phyloP scores from a whole-genome alignment of 2,888 invertebrate species.

The Drosophila nigricruria region DNA sequence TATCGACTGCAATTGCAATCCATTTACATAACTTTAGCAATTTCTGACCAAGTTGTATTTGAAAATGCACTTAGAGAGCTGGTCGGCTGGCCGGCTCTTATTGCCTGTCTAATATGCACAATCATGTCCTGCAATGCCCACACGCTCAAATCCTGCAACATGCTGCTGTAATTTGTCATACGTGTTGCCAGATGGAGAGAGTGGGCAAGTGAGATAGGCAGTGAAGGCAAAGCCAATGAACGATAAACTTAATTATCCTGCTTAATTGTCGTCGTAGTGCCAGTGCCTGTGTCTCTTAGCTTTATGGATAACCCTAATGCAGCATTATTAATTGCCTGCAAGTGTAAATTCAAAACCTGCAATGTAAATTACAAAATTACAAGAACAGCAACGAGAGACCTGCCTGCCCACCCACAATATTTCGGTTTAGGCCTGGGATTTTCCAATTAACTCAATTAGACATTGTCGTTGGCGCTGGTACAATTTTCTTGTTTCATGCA shows the following conservation, averaged over 20 bases:
- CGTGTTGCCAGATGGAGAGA: constrained; percentile 27
- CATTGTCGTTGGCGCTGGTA: constrained; percentile 42
- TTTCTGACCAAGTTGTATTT: constrained; percentile 50
- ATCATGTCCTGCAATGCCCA: constrained; percentile 45
- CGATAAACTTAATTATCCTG: constrained; percentile 84
- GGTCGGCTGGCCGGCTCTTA: constrained; percentile 35
- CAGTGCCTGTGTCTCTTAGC: constrained; percentile 35
- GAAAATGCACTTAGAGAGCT: constrained; percentile 68
- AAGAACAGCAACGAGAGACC: constrained; percentile 34
- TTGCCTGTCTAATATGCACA: constrained; percentile 57
- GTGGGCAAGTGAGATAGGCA: not conserved
- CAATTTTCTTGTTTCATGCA: constrained; percentile 41
- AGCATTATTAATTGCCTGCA: constrained; percentile 84
- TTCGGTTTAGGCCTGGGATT: constrained; percentile 7
- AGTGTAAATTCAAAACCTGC: constrained; percentile 79
- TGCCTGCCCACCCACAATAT: not conserved
- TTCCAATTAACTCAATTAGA: constrained; percentile 72
- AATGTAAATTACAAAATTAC: constrained; percentile 79
- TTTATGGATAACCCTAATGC: constrained; percentile 79
- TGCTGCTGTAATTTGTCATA: constrained; percentile 68
- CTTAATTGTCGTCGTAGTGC: constrained; percentile 69
- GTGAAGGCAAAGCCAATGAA: constrained; percentile 73
- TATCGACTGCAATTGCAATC: constrained; percentile 15
- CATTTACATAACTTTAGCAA: constrained; percentile 45
- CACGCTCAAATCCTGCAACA: constrained; percentile 11